These are phyloP conservation scores for Cochlearius cochlearius DNA, from an alignment of 2,113 vertebrate species.

Conservation along the genomic window DNA sequence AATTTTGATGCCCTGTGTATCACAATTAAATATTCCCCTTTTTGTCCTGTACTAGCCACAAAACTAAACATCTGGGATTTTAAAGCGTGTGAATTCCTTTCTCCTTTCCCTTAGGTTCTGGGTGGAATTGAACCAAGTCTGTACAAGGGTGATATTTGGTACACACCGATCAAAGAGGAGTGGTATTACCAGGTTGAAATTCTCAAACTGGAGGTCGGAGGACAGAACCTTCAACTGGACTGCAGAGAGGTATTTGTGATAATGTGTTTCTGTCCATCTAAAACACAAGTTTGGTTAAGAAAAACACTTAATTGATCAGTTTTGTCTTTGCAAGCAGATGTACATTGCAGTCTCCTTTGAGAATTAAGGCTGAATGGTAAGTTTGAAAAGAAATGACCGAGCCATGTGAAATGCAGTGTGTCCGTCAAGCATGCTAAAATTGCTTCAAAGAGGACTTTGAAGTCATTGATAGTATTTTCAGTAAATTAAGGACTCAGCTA, in stretches of 20 bases:
- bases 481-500: background rate
- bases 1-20: background rate
- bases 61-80: background rate
- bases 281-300: background rate
- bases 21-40: background rate
- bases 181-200: slow-evolving; percentile 99
- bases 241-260: slow-evolving; percentile 86
- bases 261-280: background rate
- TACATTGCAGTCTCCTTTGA: background rate
- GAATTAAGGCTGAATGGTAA: background rate
- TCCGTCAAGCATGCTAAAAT: background rate
- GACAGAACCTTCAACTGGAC: slow-evolving; percentile 88
- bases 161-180: slow-evolving; percentile 89
- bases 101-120: slow-evolving; percentile 77
- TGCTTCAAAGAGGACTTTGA: background rate
- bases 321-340: background rate
- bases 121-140: slow-evolving; percentile 89
- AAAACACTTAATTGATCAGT: background rate
- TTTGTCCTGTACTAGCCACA: background rate
- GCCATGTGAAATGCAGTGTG: background rate
- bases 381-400: background rate
- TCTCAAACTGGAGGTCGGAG: slow-evolving; percentile 91
- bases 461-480: background rate
- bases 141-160: slow-evolving; percentile 90
- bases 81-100: background rate